Evolutionary conservation across 35 echinoderm and acorn worm species (phyloP).

Genomic region (Lytechinus pictus): DNA sequence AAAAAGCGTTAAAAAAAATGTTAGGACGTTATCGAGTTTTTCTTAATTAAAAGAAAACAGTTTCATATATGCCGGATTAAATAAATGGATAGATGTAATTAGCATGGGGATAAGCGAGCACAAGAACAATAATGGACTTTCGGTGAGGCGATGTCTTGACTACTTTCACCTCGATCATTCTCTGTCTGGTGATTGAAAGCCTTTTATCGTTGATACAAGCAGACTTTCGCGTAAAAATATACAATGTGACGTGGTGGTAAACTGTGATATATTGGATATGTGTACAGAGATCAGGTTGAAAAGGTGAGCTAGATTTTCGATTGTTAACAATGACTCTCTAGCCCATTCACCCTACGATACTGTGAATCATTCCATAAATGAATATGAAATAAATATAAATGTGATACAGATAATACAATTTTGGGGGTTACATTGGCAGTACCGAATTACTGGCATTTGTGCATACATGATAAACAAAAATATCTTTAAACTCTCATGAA

Average conservation of each 20-base stretch:
- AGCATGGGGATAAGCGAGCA: background rate
- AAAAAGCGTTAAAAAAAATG: no score
- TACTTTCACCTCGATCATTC: background rate
- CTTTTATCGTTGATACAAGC: background rate
- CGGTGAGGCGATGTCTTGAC: background rate
- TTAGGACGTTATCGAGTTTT: no score
- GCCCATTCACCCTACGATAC: background rate
- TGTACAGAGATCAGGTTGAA: background rate
- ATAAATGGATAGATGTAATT: background rate
- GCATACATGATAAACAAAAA: no score
- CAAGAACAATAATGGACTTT: background rate
- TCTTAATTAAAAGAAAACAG: no score
- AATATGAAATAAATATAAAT: no score
- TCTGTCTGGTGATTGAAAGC: background rate
- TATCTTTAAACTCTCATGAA: no score
- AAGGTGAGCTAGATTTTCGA: background rate
- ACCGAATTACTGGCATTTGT: no score
- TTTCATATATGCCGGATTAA: background rate
- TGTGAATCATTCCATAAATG: background rate
- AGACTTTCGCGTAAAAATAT: background rate
- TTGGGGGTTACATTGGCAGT: no score
- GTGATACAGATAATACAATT: no score
- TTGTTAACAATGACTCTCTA: background rate
- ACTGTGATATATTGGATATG: background rate
- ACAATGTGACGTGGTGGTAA: background rate